Percentiles rank a stretch among this genome's conserved stretches.
phyloP scores from a whole-genome alignment of 2,797 vertebrate species.

The Phalanger gymnotis region DNA sequence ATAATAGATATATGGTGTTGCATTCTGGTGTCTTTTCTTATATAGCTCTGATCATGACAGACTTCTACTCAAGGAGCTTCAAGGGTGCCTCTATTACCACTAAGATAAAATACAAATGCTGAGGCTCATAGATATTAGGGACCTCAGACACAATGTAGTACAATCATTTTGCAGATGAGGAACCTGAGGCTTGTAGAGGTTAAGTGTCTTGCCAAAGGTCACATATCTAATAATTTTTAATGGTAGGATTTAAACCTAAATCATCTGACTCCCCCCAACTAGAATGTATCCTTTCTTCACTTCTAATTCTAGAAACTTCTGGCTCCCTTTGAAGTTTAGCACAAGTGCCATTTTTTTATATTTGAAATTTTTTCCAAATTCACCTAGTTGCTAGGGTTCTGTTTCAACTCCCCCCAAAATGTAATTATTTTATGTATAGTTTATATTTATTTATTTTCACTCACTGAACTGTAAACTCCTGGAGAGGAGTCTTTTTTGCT shows the following conservation, averaged over 20 bases:
- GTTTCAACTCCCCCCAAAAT: neutral
- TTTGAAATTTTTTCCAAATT: neutral
- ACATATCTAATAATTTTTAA: neutral
- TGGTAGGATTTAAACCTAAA: neutral
- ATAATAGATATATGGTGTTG: neutral
- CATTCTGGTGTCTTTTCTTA: neutral
- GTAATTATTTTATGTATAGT: neutral
- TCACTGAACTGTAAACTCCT: neutral
- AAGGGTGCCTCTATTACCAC: neutral
- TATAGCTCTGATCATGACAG: neutral
- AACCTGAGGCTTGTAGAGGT: neutral
- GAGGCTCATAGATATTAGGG: neutral
- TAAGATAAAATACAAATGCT: neutral
- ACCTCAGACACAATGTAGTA: conserved; percentile 3
- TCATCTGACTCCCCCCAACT: neutral
- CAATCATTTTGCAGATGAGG: neutral
- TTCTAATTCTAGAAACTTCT: neutral
- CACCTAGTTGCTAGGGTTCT: neutral
- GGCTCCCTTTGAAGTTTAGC: neutral
- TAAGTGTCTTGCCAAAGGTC: neutral
- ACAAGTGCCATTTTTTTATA: neutral
- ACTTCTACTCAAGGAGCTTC: neutral
- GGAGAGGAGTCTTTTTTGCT: neutral
- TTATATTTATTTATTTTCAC: neutral
- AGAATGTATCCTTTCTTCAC: neutral